Evolutionary conservation across 2,797 vertebrate genomes (phyloP).

Genomic region (Valencia hispanica): DNA sequence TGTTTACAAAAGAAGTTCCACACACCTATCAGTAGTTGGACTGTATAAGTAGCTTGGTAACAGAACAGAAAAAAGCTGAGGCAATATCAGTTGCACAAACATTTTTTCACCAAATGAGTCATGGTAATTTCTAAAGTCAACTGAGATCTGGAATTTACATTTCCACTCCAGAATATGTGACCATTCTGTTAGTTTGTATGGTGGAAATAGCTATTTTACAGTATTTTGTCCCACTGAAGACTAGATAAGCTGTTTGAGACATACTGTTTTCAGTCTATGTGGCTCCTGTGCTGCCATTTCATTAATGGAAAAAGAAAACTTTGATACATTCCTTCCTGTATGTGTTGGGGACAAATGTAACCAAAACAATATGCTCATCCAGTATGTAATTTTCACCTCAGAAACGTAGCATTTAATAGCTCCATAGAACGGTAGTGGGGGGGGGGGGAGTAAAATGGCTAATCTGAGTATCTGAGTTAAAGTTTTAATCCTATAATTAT

Average conservation of each 20-base stretch:
- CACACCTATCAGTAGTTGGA: not conserved
- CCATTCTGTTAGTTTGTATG: not conserved
- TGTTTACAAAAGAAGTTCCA: no score
- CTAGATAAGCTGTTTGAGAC: not conserved
- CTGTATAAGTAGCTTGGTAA: slow-evolving; percentile 3
- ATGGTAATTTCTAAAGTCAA: not conserved
- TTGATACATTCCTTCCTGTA: not conserved
- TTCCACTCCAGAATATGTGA: not conserved
- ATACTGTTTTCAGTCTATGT: not conserved
- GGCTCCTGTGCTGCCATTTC: not conserved
- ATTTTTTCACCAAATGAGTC: not conserved
- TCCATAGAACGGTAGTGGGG: no score
- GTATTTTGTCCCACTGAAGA: no score
- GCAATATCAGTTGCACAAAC: not conserved
- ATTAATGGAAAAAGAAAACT: no score
- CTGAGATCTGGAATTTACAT: not conserved
- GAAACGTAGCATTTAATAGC: not conserved
- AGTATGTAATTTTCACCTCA: no score
- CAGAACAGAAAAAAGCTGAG: no score
- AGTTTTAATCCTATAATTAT: no score
- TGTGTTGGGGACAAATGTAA: not conserved
- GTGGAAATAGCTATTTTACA: not conserved
- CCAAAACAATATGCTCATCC: not conserved
- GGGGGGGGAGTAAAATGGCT: no score
- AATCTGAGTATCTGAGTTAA: not conserved